Evolutionary conservation across 2,113 vertebrate genomes (phyloP), one percentile per base, ranked within the genome.

Genomic region (Gopherus evgoodei): DNA sequence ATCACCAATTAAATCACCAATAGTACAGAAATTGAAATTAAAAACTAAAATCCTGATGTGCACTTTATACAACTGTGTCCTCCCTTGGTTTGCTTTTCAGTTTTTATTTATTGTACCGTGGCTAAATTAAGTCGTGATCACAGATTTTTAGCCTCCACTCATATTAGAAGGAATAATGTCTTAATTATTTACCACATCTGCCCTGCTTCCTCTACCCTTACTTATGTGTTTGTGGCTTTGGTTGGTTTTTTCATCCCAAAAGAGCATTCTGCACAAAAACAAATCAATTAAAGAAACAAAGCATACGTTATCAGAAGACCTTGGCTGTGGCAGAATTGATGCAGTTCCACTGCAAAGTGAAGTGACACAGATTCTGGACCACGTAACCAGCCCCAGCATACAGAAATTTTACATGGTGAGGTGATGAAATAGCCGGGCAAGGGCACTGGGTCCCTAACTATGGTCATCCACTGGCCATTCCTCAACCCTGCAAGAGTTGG

Each of bases 141-240:
- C 8, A 57, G 12, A 85, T 89, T 92, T 96, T 90, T 87, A 91
- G 90, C 38, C 44, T 65, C 44, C 14, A 21, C 62, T 92, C 44
- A 44, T 29, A 83, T 84, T 65, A 80, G 49, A 84, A 80, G 0
- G 1, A 90, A 10, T 25, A 89, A 21, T 0, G 0, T 31, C 86
- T 54, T 49, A 52, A 8, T n/a, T 90, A 93, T 21, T 76, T 44
- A 38, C 25, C 88, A 72, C 49, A 95, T 16, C 10, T n/a, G n/a
- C n/a, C 21, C n/a, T 24, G 10, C n/a, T 72, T 72, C n/a, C 19
- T 17, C n/a, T 16, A 72, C 5, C 65, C 65, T 38, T 72, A 72
- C 6, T 62, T 75, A 38, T 75, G 21, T 22, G 35, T 42, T 22
- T 75, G 21, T 21, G n/a, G 9, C 22, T 72, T 75, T 11, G 21